Conservation (phyloP, 64 coral and sea anemone genomes). For the Actinia equina region DNA sequence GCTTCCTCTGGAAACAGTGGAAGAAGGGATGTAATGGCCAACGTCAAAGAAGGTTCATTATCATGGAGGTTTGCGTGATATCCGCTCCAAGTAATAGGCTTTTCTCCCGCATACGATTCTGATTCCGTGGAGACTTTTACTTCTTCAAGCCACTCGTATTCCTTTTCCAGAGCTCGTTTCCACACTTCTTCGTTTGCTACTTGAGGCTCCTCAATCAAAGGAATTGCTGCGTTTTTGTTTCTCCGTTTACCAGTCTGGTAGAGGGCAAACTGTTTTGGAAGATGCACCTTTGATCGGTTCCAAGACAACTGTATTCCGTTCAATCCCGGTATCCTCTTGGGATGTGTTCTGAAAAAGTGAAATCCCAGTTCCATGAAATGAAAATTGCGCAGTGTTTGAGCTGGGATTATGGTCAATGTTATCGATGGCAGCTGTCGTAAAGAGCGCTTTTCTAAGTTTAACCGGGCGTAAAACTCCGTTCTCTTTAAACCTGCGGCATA, state of each 20-base stretch:
- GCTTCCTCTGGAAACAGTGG: slow-evolving; percentile 24
- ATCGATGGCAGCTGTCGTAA: slow-evolving; percentile 45
- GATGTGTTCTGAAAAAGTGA: slow-evolving; percentile 38
- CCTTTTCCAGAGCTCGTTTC: slow-evolving; percentile 9
- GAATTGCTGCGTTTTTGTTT: not conserved
- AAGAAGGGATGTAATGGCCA: slow-evolving; percentile 20
- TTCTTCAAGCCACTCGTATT: slow-evolving; percentile 19
- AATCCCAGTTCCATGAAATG: no score
- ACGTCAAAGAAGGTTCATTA: not conserved
- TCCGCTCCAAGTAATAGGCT: no score
- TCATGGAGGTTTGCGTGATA: slow-evolving; percentile 40
- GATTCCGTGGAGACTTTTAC: no score
- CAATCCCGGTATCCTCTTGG: not conserved
- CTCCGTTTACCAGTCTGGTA: no score
- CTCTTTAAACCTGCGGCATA: slow-evolving; percentile 17
- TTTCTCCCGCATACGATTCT: no score
- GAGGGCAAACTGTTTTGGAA: no score
- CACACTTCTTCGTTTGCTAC: not conserved
- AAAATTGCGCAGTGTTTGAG: slow-evolving; percentile 22
- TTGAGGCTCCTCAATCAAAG: slow-evolving; percentile 6
- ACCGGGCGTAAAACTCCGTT: slow-evolving; percentile 44
- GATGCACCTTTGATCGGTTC: no score
- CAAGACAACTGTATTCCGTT: not conserved
- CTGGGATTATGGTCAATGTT: slow-evolving; percentile 58
- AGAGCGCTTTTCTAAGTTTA: not conserved